These are phyloP conservation scores for Bambusicola thoracicus DNA, from an alignment of 2,113 vertebrate species.

Conservation along the genomic window DNA sequence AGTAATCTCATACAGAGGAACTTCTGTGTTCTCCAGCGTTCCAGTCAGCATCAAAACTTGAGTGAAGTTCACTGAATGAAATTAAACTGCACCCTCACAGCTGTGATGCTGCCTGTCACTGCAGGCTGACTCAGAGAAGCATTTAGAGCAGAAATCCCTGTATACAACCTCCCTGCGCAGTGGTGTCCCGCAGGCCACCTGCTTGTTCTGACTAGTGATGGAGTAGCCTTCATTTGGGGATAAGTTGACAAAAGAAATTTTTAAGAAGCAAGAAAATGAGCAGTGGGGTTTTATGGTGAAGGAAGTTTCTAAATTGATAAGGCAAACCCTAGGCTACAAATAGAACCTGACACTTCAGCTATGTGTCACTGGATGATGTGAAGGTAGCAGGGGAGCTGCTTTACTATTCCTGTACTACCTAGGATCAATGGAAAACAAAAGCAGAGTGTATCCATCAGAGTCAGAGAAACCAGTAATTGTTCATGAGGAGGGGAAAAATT, in stretches of 20 bases:
- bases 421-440: conserved; percentile 30
- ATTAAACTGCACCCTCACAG: background rate
- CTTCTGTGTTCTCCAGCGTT: background rate
- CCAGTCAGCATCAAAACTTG: background rate
- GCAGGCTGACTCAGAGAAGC: background rate
- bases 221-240: conserved; percentile 1
- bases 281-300: conserved; percentile 2
- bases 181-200: background rate
- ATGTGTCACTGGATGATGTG: background rate
- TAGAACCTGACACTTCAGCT: background rate
- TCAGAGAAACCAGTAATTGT: background rate
- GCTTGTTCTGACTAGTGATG: conserved; percentile 46
- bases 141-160: conserved; percentile 2
- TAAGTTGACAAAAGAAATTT: conserved; percentile 54
- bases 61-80: background rate
- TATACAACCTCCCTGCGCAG: background rate
- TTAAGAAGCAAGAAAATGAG: conserved; percentile 10
- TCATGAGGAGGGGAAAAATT: background rate
- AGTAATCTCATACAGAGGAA: background rate
- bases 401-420: background rate
- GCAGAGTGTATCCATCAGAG: conserved; percentile 26
- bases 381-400: conserved; percentile 11
- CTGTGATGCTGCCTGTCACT: background rate
- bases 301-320: background rate
- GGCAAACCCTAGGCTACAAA: background rate